Evolutionary conservation across 2,888 invertebrate species (phyloP), one percentile per base, ranked within the genome.

Genomic region (Sthenelais limicola): DNA sequence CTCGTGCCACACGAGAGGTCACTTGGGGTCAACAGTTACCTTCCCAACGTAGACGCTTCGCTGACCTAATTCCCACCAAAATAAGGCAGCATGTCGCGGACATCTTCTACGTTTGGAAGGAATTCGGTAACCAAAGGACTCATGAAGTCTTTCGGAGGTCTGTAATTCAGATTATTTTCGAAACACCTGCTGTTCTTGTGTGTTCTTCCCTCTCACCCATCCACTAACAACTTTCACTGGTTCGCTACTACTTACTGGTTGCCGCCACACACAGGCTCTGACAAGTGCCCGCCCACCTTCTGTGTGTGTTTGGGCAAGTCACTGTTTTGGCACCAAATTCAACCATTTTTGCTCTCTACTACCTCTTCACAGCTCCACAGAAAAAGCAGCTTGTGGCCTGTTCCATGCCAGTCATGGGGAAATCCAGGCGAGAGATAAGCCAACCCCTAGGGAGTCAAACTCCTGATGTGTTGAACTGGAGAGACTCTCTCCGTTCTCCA

Each of bases 51-150:
- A 56, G 56, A 56, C 56, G 56, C 56, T 28, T 56, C 33, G 18
- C 56, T 56, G 56, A 56, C 56, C 56, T 21, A 56, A 56, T 56
- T 56, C 32, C 30, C 56, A 56, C 33, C 56, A 56, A 56, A 28
- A 56, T 56, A 56, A 24, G 18, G 30, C 56, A 56, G 32, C 56
- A 62, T 62, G 62, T 62, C 62, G n/a, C 62, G 62, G 38, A 62
- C 62, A 26, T 62, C 62, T 24, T 62, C 62, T 3, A 62, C 62
- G 9, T 62, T 62, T 28, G 62, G 62, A 21, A 62, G 62, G 24
- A 21, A 35, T 15, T 38, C 62, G 26, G 26, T 43, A 5, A 26
- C 62, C 24, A 62, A 43, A 21, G 62, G 62, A 2, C 38, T 62
- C 24, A 62, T 26, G 9, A 38, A 18, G 24, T 38, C 38, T 9